Evolutionary conservation across 1,140 invertebrate species (phyloP), one percentile per base, ranked within the genome.

Genomic region (Heliconius eleuchia): DNA sequence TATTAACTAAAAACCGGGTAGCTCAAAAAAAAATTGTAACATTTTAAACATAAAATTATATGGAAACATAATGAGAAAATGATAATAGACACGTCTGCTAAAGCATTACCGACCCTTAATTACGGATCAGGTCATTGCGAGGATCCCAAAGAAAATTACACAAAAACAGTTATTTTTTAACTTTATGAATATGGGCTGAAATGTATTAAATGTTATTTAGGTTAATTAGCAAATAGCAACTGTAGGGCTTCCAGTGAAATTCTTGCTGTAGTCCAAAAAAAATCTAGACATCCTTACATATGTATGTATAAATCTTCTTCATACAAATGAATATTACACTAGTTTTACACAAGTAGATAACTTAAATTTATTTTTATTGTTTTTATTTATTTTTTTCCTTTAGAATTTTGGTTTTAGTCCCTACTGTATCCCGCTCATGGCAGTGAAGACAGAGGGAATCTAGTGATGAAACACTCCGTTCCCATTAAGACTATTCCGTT

Each of bases 171-270:
- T 66, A 30, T 66, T 66, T 16, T 66, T 66, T 66, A 66, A 27
- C 23, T 66, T 75, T 19, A 37, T 73, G 34, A 60, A 73, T 42
- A 74, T 46, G 11, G 9, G n/a, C n/a, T 60, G 55, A 60, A 60
- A 27, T 16, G 60, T 66, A 23, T 66, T 71, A 4, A 42, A 37
- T 74, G 74, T 78, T 37, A 72, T 76, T 76, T 57, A 72, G 34
- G n/a, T 66, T 71, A 77, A 70, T 77, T 71, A 77, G 60, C 37
- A 46, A 27, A 74, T 18, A 55, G 16, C 30, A 66, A 23, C 71
- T 72, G 27, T 72, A 57, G 57, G 52, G 3, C 27, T 11, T 30
- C 13, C 27, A 66, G 60, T 16, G 27, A 66, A 27, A 13, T 30
- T 30, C 13, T 66, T 13, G 11, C 3, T 66, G 60, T 16, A 3